phyloP scores from a whole-genome alignment of 2,888 invertebrate genomes.

The Temnothorax rugatulus region DNA sequence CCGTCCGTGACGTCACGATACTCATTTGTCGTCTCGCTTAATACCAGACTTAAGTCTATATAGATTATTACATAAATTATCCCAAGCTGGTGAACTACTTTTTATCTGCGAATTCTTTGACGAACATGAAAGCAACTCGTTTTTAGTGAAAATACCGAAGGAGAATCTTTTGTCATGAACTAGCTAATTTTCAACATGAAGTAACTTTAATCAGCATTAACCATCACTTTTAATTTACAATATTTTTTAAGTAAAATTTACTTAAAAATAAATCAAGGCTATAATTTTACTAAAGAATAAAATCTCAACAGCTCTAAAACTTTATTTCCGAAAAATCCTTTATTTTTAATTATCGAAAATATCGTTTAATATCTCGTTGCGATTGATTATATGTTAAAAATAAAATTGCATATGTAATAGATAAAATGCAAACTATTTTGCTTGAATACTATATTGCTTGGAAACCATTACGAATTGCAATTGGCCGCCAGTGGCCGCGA shows the following conservation, averaged over 20 bases:
- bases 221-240: neutral
- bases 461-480: neutral
- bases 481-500: neutral
- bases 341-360: conserved; percentile 8
- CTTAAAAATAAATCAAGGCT: neutral
- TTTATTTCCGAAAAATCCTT: neutral
- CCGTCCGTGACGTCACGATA: conserved; percentile 45
- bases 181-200: neutral
- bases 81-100: neutral
- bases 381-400: conserved; percentile 2
- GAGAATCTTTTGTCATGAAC: neutral
- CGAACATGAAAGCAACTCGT: neutral
- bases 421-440: neutral
- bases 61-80: neutral
- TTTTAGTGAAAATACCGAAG: neutral
- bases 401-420: neutral
- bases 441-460: conserved; percentile 5
- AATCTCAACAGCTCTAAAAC: neutral
- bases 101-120: neutral
- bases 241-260: neutral
- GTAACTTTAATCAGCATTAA: neutral
- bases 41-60: neutral
- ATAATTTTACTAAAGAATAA: neutral
- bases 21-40: conserved; percentile 38
- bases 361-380: neutral